These are phyloP conservation scores for Pseudois nayaur DNA, from an alignment of 2,113 vertebrate species.

Conservation along the genomic window DNA sequence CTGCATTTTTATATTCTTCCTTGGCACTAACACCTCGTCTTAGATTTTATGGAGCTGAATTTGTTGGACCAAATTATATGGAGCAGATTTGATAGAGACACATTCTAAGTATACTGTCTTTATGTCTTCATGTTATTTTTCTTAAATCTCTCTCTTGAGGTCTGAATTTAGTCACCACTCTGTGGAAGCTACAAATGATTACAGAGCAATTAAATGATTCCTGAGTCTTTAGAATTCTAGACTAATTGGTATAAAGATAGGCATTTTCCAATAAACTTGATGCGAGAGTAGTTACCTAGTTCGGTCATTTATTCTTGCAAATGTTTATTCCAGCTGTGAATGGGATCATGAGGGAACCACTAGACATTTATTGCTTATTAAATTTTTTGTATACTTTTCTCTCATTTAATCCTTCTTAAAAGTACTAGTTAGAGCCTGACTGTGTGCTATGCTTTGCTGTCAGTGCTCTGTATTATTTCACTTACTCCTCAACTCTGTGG, in stretches of 20 bases:
- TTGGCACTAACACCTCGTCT: constrained; percentile 42
- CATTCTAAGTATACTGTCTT: constrained; percentile 53
- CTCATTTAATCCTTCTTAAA: background rate
- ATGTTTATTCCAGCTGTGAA: background rate
- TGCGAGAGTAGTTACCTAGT: background rate
- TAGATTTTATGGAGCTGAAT: constrained; percentile 60
- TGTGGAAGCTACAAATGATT: constrained; percentile 70
- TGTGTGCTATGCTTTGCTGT: background rate
- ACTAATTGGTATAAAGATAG: background rate
- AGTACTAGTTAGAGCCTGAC: background rate
- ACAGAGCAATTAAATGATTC: constrained; percentile 47
- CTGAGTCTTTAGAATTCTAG: background rate
- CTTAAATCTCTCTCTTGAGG: constrained; percentile 53
- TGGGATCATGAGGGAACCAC: background rate
- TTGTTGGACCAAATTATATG: constrained; percentile 69
- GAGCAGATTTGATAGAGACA: constrained; percentile 62
- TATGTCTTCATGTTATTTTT: constrained; percentile 53
- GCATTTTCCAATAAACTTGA: background rate
- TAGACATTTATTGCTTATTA: background rate
- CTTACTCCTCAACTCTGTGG: background rate
- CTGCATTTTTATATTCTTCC: constrained; percentile 49
- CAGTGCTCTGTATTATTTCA: background rate
- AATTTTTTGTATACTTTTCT: background rate
- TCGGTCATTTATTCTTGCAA: background rate
- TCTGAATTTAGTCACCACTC: constrained; percentile 63